Base-by-base conservation (phyloP, 2,113 vertebrate genomes). In the Conger conger region DNA sequence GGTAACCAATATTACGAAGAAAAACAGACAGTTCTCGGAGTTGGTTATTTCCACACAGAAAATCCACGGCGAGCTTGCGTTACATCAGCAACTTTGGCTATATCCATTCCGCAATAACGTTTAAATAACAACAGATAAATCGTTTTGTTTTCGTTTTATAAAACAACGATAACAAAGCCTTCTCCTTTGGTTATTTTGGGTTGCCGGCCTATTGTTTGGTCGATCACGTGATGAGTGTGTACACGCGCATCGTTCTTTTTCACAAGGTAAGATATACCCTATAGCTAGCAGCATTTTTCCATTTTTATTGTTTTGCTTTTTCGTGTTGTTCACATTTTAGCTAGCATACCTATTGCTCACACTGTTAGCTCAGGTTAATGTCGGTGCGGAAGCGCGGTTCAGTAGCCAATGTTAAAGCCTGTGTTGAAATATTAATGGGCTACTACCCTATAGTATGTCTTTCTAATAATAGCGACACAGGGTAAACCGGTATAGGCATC, bases 401-500 rank as follows among this genome's bases (percentile, higher is more conserved):
- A 73, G n/a, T n/a, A 73, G 8, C 27, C n/a, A 73, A 33, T 73
- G 68, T 33, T n/a, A n/a, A n/a, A n/a, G 20, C 27, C 60, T n/a
- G 27, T 15, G 27, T 15, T 50, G 15, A 73, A 73, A 73, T 73
- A 73, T 73, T 33, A 33, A 73, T 73, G 9, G 40, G 3, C 40
- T 42, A 50, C 68, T 30, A 30, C n/a, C 6, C 68, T 73, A 30
- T 73, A 4, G 68, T 17, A 73, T n/a, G 11, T 30, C n/a, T 73
- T 73, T 73, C 68, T 73, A 73, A 73, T 73, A 73, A 73, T 73
- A 73, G n/a, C 15, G 27, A 73, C n/a, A 30, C 68, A 73, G 68
- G 27, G 4, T 33, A 73, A 33, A 15, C n/a, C 4, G n/a, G n/a
- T 30, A 11, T 3, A 50, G 45, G 45, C 45, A 30, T 73, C 68